Evolutionary conservation across 2,113 vertebrate species (phyloP), one percentile per base, ranked within the genome.

Genomic region (Callocephalon fimbriatum): DNA sequence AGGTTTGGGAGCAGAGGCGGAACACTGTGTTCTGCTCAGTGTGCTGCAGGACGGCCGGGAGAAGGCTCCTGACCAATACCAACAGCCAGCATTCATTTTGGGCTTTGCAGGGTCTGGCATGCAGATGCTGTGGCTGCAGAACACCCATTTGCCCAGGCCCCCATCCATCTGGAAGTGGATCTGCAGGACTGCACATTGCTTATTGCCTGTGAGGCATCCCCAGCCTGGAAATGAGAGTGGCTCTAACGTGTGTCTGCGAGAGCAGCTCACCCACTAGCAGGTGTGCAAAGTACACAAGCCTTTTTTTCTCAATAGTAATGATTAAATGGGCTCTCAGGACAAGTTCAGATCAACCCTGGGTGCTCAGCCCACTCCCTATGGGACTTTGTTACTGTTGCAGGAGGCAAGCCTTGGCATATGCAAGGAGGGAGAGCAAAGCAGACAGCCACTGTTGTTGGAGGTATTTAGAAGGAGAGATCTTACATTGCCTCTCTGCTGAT

Each of bases 61-160:
- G n/a, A n/a, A n/a, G n/a, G n/a, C n/a, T n/a, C n/a, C n/a, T n/a
- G n/a, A n/a, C n/a, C n/a, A n/a, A 20, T 3, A 51, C 18, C 45
- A 16, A 76, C 21, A 62, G 9, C 7, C 56, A 87, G 23, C 32
- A 40, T 40, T 72, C 44, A 6, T 40, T 68, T 45, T 32, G 53
- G 29, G 27, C 9, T 88, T 65, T 71, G 70, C 26, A 82, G 56
- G 32, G 19, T 42, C 65, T 85, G 56, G 6, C n/a, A 61, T 7
- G 8, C 19, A 82, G 47, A 27, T 14, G 14, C 20, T 38, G 50
- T 12, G 10, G 10, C 51, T 63, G n/a, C 38, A 85, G 78, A 76
- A 37, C 8, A n/a, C 6, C 25, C 5, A 0, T 63, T 62, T 68
- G 15, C 22, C 51, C 2, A 0, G 4, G 6, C 1, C 3, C 9